Evolutionary conservation across 2,888 invertebrate species (phyloP).

Genomic region (Calliscelio sp.): DNA sequence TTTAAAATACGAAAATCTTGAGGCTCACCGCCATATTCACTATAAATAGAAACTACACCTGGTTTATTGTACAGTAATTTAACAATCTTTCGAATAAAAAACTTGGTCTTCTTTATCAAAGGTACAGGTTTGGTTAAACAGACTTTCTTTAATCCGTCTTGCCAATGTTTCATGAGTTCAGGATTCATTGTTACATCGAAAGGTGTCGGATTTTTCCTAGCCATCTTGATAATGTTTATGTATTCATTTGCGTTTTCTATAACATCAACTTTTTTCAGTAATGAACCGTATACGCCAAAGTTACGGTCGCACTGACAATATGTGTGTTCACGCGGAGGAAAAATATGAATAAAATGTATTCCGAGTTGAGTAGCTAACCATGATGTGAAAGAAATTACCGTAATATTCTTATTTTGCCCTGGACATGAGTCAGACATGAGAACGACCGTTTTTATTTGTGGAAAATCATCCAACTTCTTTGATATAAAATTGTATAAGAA

Average conservation of each 20-base stretch:
- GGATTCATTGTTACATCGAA: not conserved
- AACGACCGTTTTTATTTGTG: not conserved
- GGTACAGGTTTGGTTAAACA: no score
- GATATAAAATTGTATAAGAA: constrained; percentile 19
- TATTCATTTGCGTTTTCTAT: not conserved
- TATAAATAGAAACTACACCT: not conserved
- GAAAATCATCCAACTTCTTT: constrained; percentile 7
- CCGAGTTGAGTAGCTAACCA: not conserved
- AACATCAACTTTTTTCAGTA: not conserved
- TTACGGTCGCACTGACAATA: constrained; percentile 1
- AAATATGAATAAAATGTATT: not conserved
- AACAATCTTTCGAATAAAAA: not conserved
- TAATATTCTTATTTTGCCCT: constrained; percentile 25
- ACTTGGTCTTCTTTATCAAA: not conserved
- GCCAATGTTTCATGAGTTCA: constrained; percentile 17
- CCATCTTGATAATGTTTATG: not conserved
- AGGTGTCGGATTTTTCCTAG: not conserved
- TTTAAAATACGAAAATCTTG: not conserved
- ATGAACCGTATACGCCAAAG: not conserved
- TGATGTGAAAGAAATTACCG: not conserved
- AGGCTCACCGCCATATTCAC: not conserved
- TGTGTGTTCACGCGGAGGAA: not conserved
- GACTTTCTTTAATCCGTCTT: not conserved
- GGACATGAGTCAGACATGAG: not conserved
- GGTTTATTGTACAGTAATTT: constrained; percentile 14